Evolutionary conservation across 2,113 vertebrate genomes (phyloP).

Genomic region (Python bivittatus): DNA sequence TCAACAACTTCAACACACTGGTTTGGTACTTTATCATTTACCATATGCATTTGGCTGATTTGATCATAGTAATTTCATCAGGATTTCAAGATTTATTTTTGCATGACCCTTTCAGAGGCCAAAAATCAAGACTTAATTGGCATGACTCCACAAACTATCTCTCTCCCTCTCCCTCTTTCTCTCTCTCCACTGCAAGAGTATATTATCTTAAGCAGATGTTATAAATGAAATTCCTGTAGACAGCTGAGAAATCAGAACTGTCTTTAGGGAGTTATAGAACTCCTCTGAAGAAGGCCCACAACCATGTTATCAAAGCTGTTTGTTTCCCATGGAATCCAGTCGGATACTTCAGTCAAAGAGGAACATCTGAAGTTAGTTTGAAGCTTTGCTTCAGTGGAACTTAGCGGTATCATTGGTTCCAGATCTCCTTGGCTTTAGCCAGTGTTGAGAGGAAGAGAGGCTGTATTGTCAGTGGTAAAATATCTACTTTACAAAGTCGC

Average conservation of each 20-base stretch:
- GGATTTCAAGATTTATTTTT: constrained; percentile 33
- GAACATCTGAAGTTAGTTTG: neutral
- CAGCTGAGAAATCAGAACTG: neutral
- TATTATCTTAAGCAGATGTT: neutral
- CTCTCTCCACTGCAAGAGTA: neutral
- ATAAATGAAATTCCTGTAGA: neutral
- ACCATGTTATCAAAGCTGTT: neutral
- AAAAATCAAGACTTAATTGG: constrained; percentile 39
- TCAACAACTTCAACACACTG: neutral
- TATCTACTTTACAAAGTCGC: neutral
- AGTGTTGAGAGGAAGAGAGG: neutral
- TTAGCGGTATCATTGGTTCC: neutral
- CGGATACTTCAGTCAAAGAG: neutral
- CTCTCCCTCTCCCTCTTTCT: neutral
- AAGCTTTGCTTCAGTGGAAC: too few relatives aligned
- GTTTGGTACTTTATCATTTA: constrained; percentile 37
- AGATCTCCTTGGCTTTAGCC: neutral
- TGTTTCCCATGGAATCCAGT: neutral
- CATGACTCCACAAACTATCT: constrained; percentile 24
- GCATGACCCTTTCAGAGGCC: constrained; percentile 4
- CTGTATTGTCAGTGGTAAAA: neutral
- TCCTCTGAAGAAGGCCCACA: neutral
- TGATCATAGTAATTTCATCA: constrained; percentile 26
- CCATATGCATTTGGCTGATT: constrained; percentile 12
- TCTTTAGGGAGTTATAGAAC: neutral